Conservation (phyloP, 2,113 vertebrate genomes). For the Myocastor coypus region DNA sequence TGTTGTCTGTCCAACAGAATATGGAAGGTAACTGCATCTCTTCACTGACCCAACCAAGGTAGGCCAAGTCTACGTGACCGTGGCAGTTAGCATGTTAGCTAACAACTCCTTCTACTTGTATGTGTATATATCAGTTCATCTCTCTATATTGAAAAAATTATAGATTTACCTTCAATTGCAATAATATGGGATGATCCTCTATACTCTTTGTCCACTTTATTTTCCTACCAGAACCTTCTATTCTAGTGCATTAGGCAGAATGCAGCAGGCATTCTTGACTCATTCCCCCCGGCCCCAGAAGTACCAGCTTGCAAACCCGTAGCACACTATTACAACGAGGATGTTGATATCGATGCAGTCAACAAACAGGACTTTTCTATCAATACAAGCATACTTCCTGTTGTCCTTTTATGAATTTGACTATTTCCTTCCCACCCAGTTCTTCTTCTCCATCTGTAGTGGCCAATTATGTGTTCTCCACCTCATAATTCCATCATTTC, state of each 20-base stretch:
- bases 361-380: not conserved
- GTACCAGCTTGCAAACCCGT: not conserved
- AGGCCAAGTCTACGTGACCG: not conserved
- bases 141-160: not conserved
- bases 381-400: not conserved
- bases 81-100: not conserved
- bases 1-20: not conserved
- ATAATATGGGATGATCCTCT: not conserved
- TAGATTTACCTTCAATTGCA: not conserved
- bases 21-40: not conserved
- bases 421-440: not conserved
- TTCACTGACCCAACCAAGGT: not conserved
- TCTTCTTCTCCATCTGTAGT: not conserved
- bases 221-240: not conserved
- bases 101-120: not conserved
- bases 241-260: no score
- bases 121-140: not conserved
- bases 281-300: no score
- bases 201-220: not conserved
- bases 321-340: not conserved
- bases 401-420: not conserved
- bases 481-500: not conserved
- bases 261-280: no score
- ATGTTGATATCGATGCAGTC: not conserved
- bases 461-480: not conserved